phyloP scores from a whole-genome alignment of 1,140 invertebrate species.

The Drosophila sucinea region DNA sequence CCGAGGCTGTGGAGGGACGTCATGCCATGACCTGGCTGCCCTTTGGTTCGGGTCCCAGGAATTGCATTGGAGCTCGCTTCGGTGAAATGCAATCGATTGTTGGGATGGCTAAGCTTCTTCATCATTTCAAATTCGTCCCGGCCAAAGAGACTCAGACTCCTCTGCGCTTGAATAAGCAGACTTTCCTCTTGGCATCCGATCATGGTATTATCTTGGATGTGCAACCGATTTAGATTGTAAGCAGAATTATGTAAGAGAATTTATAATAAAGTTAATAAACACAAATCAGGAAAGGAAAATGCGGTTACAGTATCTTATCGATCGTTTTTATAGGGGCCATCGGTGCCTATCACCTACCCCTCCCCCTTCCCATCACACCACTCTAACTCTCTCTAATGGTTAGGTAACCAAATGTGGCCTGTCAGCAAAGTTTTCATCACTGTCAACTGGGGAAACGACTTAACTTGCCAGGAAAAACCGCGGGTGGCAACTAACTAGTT shows the following conservation, averaged over 20 bases:
- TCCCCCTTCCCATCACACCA: no score
- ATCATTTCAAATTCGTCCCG: conserved; percentile 77
- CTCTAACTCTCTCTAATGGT: conserved; percentile 4
- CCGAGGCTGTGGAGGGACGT: conserved; percentile 83
- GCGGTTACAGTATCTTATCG: neutral
- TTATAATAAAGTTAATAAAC: neutral
- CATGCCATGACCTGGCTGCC: conserved; percentile 86
- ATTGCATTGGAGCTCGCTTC: conserved; percentile 84
- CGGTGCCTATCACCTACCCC: no score
- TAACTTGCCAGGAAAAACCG: conserved; percentile 49
- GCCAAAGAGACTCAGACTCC: conserved; percentile 78
- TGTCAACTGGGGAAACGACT: conserved; percentile 68
- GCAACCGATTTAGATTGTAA: conserved; percentile 10
- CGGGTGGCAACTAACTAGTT: conserved; percentile 39
- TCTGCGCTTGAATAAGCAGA: conserved; percentile 79
- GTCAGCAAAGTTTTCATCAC: conserved; percentile 78
- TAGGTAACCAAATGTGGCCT: conserved; percentile 44
- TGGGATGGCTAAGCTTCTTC: conserved; percentile 48
- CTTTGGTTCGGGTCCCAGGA: conserved; percentile 88
- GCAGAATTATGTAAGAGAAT: neutral
- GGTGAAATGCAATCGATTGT: conserved; percentile 62
- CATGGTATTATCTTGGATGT: conserved; percentile 68
- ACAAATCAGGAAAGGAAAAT: neutral
- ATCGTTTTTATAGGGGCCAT: neutral
- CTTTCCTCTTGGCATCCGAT: conserved; percentile 79